phyloP scores from a whole-genome alignment of 1,140 invertebrate species.

The Formica exsecta region DNA sequence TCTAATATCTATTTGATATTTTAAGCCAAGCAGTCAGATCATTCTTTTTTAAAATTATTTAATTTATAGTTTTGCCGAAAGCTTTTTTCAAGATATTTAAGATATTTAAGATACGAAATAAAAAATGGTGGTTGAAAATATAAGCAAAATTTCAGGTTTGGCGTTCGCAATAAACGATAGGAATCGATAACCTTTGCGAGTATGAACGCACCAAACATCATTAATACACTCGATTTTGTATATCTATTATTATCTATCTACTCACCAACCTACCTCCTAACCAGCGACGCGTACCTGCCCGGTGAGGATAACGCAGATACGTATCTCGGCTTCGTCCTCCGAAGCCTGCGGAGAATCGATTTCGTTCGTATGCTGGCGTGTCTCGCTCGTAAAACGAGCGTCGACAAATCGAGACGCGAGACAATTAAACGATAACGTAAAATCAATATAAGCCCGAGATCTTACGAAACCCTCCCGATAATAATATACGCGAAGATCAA shows the following conservation, averaged over 20 bases:
- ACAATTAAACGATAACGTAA: not conserved
- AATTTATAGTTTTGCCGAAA: no score
- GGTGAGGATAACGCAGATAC: constrained; percentile 30
- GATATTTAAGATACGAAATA: no score
- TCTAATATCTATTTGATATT: no score
- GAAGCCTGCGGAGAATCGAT: not conserved
- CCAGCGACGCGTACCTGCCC: constrained; percentile 4
- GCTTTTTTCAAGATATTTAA: no score
- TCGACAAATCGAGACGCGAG: not conserved
- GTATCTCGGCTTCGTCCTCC: constrained; percentile 32
- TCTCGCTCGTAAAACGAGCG: not conserved
- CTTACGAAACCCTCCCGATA: not conserved
- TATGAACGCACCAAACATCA: not conserved
- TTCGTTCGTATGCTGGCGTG: not conserved
- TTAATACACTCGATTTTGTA: constrained; percentile 9
- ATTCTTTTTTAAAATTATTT: no score
- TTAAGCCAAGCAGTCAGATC: no score
- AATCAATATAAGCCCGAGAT: not conserved
- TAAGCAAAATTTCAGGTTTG: no score
- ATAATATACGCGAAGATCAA: not conserved
- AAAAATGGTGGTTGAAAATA: no score
- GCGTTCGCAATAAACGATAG: not conserved
- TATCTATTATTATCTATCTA: constrained; percentile 10
- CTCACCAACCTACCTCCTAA: constrained; percentile 17
- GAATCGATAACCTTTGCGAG: not conserved